Conservation (phyloP, 1,140 invertebrate genomes). For the Papilio polytes region DNA sequence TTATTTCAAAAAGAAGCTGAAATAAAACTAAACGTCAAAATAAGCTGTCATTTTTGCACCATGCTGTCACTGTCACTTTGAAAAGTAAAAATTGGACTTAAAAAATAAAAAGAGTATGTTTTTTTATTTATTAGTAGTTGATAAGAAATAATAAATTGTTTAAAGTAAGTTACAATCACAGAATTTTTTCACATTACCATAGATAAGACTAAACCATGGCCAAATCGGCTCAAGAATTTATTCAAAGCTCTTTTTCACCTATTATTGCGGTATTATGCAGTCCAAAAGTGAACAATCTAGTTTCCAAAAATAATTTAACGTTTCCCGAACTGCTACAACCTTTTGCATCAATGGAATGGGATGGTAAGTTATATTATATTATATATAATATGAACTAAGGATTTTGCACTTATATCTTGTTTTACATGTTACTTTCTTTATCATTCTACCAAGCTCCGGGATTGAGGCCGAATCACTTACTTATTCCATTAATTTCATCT, state of each 20-base stretch:
- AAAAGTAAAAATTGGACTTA: neutral
- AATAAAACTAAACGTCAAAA: no score
- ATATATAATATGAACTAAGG: neutral
- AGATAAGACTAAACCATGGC: slow-evolving; percentile 79
- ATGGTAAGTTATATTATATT: slow-evolving; percentile 57
- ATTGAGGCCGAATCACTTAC: no score
- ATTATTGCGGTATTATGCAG: slow-evolving; percentile 94
- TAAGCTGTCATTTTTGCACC: no score
- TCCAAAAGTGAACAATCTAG: slow-evolving; percentile 91
- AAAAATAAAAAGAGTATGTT: neutral
- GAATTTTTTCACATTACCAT: neutral
- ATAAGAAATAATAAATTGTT: slow-evolving; percentile 3
- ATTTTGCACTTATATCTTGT: neutral
- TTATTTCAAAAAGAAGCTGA: no score
- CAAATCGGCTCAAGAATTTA: slow-evolving; percentile 92
- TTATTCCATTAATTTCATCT: no score
- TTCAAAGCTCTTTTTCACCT: slow-evolving; percentile 95
- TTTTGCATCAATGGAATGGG: slow-evolving; percentile 84
- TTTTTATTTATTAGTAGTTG: neutral
- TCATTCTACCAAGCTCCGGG: no score
- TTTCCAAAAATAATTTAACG: slow-evolving; percentile 95
- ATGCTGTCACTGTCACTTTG: neutral
- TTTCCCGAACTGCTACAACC: slow-evolving; percentile 96
- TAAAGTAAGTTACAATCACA: neutral
- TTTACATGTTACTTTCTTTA: no score